phyloP scores from a whole-genome alignment of 2,113 vertebrate genomes.

The Cyanoderma ruficeps region DNA sequence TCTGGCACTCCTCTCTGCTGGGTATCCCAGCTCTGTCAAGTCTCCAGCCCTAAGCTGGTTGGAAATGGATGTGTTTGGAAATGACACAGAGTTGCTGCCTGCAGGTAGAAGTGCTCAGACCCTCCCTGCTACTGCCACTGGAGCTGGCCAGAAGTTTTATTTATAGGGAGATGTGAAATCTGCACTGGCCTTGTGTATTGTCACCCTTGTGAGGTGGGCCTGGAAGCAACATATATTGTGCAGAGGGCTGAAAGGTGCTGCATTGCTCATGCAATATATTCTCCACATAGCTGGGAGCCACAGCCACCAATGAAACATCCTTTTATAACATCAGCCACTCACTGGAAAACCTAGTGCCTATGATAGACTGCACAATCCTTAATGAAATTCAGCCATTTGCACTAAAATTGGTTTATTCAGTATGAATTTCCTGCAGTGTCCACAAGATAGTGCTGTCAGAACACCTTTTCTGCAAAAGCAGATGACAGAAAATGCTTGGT shows the following conservation, averaged over 20 bases:
- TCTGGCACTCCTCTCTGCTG: background rate
- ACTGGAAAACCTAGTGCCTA: background rate
- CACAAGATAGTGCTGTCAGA: slow-evolving; percentile 50
- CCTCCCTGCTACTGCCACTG: background rate
- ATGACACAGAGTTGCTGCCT: accelerated
- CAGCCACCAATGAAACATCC: background rate
- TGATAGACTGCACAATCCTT: background rate
- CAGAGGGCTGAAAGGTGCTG: background rate
- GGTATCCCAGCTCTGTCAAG: background rate
- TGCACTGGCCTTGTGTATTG: background rate
- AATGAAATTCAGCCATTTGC: background rate
- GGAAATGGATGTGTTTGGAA: background rate
- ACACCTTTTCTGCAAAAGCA: background rate
- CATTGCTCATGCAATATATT: background rate
- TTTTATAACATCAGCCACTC: background rate
- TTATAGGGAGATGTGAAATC: background rate
- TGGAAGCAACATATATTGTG: background rate
- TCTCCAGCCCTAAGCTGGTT: accelerated
- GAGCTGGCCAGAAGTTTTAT: background rate
- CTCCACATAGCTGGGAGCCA: background rate
- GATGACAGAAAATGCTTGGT: background rate
- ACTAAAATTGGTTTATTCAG: background rate
- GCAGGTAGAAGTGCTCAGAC: background rate
- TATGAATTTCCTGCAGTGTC: background rate
- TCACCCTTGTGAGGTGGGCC: background rate